Percentiles rank a stretch among this genome's conserved stretches.
These are phyloP conservation scores for Grus americana DNA, from an alignment of 2,113 vertebrate species.

Conservation along the genomic window DNA sequence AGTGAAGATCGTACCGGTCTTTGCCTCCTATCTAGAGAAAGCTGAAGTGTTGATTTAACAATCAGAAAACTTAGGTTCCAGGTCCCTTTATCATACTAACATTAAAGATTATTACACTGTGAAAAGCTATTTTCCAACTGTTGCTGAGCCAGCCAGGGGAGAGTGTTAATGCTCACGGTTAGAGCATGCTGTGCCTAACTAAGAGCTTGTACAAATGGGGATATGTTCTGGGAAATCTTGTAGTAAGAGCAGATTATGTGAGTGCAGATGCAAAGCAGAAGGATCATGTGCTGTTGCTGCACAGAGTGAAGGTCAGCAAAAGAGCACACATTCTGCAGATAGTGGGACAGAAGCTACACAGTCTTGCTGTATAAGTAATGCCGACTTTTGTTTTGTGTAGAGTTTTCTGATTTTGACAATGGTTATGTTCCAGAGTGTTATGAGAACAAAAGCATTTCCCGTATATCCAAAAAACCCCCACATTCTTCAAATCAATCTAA, in stretches of 20 bases:
- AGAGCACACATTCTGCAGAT: background rate
- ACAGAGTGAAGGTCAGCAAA: background rate
- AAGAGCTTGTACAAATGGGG: slow-evolving; percentile 3
- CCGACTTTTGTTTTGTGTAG: background rate
- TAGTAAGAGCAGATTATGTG: background rate
- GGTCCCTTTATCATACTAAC: background rate
- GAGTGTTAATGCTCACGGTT: background rate
- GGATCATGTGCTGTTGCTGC: background rate
- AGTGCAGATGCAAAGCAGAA: slow-evolving; percentile 5
- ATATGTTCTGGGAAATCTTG: background rate
- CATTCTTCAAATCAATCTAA: background rate
- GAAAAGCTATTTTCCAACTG: slow-evolving; percentile 19
- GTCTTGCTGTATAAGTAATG: background rate
- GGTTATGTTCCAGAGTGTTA: background rate
- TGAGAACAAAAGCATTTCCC: background rate
- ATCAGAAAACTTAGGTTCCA: background rate
- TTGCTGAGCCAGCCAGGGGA: background rate
- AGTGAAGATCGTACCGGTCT: background rate
- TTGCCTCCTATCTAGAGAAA: background rate
- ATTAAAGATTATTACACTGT: slow-evolving; percentile 2
- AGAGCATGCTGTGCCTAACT: background rate
- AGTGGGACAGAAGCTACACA: background rate
- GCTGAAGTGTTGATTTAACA: slow-evolving; percentile 19
- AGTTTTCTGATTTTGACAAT: background rate
- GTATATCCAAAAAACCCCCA: accelerated